A percentile compares a stretch with the other conserved stretches of the same genome.
These are phyloP conservation scores for Aplochiton taeniatus DNA, from an alignment of 2,797 vertebrate species.

Conservation along the genomic window DNA sequence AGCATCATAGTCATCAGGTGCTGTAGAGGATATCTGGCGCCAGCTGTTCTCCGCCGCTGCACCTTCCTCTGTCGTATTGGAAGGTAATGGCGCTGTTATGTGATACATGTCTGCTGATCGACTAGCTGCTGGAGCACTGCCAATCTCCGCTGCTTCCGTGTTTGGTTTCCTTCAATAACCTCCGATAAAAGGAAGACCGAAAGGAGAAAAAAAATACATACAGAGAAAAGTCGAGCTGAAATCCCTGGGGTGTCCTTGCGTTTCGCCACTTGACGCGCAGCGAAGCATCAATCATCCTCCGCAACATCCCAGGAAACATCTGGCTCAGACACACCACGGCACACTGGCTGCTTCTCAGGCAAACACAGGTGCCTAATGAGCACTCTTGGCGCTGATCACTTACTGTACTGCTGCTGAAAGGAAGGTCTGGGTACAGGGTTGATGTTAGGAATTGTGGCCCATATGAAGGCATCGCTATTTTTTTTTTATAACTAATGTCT, in stretches of 20 bases:
- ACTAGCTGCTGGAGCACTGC: slow-evolving; percentile 45
- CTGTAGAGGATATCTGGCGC: slow-evolving; percentile 42
- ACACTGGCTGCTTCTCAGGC: neutral
- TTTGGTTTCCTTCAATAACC: slow-evolving; percentile 11
- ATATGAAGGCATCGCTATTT: no score
- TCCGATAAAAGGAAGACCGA: slow-evolving; percentile 7
- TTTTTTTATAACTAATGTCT: no score
- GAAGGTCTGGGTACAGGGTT: no score
- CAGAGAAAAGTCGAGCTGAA: slow-evolving; percentile 8
- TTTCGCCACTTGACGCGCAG: slow-evolving; percentile 38
- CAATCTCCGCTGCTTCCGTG: slow-evolving; percentile 19
- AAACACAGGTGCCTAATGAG: slow-evolving; percentile 52
- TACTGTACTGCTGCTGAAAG: no score
- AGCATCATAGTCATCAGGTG: slow-evolving; percentile 59
- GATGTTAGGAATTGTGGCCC: no score
- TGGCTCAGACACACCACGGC: slow-evolving; percentile 17
- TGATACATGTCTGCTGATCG: slow-evolving; percentile 48
- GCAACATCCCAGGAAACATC: slow-evolving; percentile 29
- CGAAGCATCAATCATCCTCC: slow-evolving; percentile 47
- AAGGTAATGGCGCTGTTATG: slow-evolving; percentile 35
- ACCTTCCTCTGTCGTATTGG: slow-evolving; percentile 53
- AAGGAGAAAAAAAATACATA: neutral
- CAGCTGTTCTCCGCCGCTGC: slow-evolving; percentile 56
- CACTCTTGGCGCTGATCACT: slow-evolving; percentile 37
- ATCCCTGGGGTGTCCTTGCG: slow-evolving; percentile 29